phyloP scores from a whole-genome alignment of 1,140 invertebrate species.

The Ericerus pela region DNA sequence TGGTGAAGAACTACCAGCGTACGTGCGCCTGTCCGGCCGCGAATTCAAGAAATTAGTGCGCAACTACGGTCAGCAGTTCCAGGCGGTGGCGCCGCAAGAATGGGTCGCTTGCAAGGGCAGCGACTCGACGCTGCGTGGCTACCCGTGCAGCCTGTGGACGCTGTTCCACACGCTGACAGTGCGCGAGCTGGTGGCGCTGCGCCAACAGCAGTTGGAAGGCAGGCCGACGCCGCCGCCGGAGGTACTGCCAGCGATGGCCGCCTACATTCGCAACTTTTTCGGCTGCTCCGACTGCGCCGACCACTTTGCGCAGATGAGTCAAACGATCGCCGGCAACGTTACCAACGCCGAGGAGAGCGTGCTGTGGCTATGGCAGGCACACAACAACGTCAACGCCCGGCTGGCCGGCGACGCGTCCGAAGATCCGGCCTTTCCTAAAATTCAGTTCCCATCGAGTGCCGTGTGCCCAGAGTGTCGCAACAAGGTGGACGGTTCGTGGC shows the following conservation, averaged over 20 bases:
- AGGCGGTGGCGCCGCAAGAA: conserved; percentile 37
- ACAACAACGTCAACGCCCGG: conserved; percentile 85
- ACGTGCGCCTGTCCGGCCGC: conserved; percentile 38
- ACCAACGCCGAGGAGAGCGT: conserved; percentile 54
- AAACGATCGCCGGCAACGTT: conserved; percentile 50
- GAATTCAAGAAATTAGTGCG: conserved; percentile 39
- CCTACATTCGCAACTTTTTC: conserved; percentile 85
- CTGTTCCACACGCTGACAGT: conserved; percentile 88
- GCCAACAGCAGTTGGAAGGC: conserved; percentile 33
- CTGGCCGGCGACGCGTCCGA: conserved; percentile 72
- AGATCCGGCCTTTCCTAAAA: conserved; percentile 79
- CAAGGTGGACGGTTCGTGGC: conserved; percentile 41
- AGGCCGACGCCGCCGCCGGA: conserved; percentile 34
- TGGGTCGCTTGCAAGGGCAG: conserved; percentile 79
- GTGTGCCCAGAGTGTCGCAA: conserved; percentile 55
- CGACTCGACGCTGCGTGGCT: conserved; percentile 57
- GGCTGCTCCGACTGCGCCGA: conserved; percentile 77
- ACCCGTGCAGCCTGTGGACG: conserved; percentile 89
- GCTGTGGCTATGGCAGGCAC: conserved; percentile 87
- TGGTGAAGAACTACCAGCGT: conserved; percentile 31
- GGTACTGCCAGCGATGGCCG: conserved; percentile 66
- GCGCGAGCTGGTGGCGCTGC: conserved; percentile 41
- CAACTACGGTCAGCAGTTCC: conserved; percentile 33
- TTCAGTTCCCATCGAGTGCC: conserved; percentile 63
- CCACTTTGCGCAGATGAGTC: conserved; percentile 72